A percentile compares a stretch with the other conserved stretches of the same genome.
Conservation (phyloP, 2,888 invertebrate genomes). For the Tipula vernalis region DNA sequence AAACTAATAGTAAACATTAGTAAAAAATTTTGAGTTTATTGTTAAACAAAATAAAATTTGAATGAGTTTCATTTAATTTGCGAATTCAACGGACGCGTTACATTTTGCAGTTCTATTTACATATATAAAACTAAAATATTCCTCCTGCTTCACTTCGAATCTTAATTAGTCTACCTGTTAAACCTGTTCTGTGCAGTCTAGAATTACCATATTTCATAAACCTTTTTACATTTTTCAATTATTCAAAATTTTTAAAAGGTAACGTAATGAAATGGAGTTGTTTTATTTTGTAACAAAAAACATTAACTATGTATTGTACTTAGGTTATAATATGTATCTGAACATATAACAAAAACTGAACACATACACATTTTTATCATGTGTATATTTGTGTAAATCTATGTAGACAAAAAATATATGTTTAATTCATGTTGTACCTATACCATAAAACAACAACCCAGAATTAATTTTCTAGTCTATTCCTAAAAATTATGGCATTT, state of each 20-base stretch:
- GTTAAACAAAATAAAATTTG: too few species aligned
- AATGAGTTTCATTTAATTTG: too few species aligned
- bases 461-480: not conserved
- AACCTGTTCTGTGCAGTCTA: too few species aligned
- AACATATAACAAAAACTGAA: not conserved
- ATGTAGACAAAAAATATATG: too few species aligned
- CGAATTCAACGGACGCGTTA: too few species aligned
- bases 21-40: too few species aligned
- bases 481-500: not conserved
- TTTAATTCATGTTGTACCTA: not conserved
- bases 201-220: too few species aligned
- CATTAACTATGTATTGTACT: not conserved
- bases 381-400: not conserved
- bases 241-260: not conserved
- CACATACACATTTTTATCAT: not conserved
- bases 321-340: not conserved
- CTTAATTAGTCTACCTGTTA: too few species aligned
- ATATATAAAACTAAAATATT: too few species aligned
- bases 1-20: too few species aligned
- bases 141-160: too few species aligned
- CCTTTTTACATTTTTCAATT: not conserved
- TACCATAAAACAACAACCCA: not conserved
- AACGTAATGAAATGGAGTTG: not conserved
- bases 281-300: not conserved
- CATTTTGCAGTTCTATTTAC: too few species aligned